Evolutionary conservation across 2,113 vertebrate genomes (phyloP).

Genomic region (Myanophis thanlyinensis): DNA sequence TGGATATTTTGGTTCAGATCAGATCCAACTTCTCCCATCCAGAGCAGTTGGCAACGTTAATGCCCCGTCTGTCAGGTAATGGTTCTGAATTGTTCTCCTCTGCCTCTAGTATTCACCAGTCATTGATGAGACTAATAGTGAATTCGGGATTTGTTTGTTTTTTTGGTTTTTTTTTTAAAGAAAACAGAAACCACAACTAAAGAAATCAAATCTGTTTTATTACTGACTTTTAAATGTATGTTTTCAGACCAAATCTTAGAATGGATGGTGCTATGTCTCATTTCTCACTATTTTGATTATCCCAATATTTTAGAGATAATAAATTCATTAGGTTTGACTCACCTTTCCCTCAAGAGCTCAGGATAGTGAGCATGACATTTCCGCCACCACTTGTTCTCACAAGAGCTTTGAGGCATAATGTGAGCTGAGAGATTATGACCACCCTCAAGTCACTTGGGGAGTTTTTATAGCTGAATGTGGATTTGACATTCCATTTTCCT

Average conservation of each 20-base stretch:
- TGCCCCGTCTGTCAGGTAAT: slow-evolving; percentile 83
- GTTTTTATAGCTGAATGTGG: not conserved
- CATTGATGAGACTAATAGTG: no score
- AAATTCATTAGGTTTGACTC: not conserved
- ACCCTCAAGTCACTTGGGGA: not conserved
- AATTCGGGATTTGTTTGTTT: not conserved
- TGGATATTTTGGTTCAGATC: slow-evolving; percentile 92
- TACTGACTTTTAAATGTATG: not conserved
- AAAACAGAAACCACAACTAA: not conserved
- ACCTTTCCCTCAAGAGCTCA: not conserved
- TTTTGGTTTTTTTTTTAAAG: not conserved
- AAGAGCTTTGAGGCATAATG: not conserved
- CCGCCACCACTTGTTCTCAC: not conserved
- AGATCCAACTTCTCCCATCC: slow-evolving; percentile 80
- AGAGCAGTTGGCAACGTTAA: slow-evolving; percentile 76
- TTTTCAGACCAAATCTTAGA: not conserved
- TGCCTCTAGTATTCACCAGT: not conserved
- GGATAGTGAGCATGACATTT: not conserved
- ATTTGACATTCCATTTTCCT: not conserved
- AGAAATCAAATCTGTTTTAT: not conserved
- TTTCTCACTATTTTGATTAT: not conserved
- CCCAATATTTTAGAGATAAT: not conserved
- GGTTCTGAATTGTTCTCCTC: not conserved
- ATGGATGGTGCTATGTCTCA: not conserved
- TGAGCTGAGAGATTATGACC: not conserved